Evolutionary conservation across 2,797 vertebrate genomes (phyloP).

Genomic region (Apogon talboti): DNA sequence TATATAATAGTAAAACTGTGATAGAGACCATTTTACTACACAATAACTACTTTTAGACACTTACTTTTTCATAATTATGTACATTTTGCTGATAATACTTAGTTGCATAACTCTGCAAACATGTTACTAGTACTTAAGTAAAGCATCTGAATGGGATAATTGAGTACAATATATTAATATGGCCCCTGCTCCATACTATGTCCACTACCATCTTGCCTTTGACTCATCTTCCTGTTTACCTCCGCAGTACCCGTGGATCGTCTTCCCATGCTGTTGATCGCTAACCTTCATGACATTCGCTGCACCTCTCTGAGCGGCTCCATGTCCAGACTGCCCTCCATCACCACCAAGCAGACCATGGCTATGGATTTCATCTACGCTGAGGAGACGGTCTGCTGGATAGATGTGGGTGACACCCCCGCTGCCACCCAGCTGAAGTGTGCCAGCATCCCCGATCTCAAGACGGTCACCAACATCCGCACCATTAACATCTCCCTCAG

Average conservation of each 20-base stretch:
- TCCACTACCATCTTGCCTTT: neutral
- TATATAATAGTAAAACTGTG: too few relatives aligned
- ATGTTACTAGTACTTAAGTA: too few relatives aligned
- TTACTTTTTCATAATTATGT: too few relatives aligned
- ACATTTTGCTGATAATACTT: too few relatives aligned
- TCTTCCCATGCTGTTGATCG: constrained; percentile 91
- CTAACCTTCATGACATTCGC: constrained; percentile 95
- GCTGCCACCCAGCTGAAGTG: constrained; percentile 93
- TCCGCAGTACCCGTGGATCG: constrained; percentile 92
- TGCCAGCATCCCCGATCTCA: constrained; percentile 92
- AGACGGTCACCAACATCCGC: constrained; percentile 88
- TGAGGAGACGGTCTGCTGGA: constrained; percentile 95
- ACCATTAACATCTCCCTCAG: constrained; percentile 97
- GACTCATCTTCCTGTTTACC: neutral
- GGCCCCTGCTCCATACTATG: neutral
- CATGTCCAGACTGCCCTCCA: constrained; percentile 86
- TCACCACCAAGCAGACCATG: constrained; percentile 92
- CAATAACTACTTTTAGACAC: too few relatives aligned
- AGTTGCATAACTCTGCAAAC: too few relatives aligned
- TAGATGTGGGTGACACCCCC: constrained; percentile 92
- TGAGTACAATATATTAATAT: neutral
- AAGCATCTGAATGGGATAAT: neutral
- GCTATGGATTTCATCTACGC: constrained; percentile 97
- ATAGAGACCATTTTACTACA: too few relatives aligned
- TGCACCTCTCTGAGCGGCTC: constrained; percentile 90